Evolutionary conservation across 2,797 vertebrate genomes (phyloP).

Genomic region (Strix occidentalis): DNA sequence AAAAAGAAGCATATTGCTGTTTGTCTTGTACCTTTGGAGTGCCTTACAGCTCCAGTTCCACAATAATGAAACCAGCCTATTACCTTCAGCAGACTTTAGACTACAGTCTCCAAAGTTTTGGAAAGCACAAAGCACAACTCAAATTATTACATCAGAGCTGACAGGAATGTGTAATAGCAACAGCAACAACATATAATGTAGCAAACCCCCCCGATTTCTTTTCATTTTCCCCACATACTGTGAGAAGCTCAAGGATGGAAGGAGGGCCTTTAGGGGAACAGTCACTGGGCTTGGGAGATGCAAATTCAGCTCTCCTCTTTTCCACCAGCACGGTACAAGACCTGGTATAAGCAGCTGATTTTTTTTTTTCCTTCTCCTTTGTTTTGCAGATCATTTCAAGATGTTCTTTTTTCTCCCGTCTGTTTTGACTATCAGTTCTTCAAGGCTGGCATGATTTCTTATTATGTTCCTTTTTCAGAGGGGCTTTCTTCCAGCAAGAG

Average conservation of each 20-base stretch:
- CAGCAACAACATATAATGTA: not conserved
- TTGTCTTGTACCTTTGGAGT: not conserved
- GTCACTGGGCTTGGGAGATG: not conserved
- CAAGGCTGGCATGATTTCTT: not conserved
- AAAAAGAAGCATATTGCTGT: not conserved
- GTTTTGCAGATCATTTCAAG: not conserved
- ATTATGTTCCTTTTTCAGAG: not conserved
- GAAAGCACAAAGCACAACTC: not conserved
- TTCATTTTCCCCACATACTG: not conserved
- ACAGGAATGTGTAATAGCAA: not conserved
- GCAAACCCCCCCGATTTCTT: not conserved
- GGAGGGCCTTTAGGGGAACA: not conserved
- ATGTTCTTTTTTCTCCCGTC: not conserved
- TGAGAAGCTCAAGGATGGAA: not conserved
- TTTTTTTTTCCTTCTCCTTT: not conserved
- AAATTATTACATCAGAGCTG: not conserved
- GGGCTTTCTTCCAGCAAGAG: not conserved
- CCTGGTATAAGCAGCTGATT: not conserved
- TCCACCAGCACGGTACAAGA: not conserved
- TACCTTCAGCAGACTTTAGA: not conserved
- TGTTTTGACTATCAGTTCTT: conserved; percentile 4
- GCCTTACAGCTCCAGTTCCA: not conserved
- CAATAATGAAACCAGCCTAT: not conserved
- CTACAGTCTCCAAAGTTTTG: not conserved
- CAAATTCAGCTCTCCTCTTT: not conserved